Base-by-base conservation (phyloP, 2,888 invertebrate genomes). In the Hipparchia semele region DNA sequence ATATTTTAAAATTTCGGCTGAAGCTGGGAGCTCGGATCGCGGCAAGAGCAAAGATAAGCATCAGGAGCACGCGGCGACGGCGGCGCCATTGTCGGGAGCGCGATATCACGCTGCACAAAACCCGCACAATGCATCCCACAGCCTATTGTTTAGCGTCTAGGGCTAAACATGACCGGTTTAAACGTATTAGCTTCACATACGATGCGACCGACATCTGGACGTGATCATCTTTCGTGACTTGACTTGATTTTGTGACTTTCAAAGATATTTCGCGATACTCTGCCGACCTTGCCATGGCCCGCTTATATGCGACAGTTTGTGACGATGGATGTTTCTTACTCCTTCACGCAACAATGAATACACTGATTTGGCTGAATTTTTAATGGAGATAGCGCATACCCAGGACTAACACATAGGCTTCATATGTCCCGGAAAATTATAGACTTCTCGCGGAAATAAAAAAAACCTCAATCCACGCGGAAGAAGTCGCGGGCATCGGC, bases 61-160 rank as follows among this genome's bases (percentile, higher is more conserved):
- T 78, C 71, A 72, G 49, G 69, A 76, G 79, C 79, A 79, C 76
- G 77, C 78, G 75, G 79, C 79, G 74, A 75, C 76, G 80, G 80
- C 80, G 77, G 77, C 79, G 76, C 83, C 82, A 83, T 87, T 85
- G 85, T 87, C 80, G 83, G 79, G 85, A 79, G 82, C 83, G 82
- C 84, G 87, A 87, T 90, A 87, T 84, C 84, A 81, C 81, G 82
- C 81, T 83, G 86, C 87, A 90, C 88, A 91, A 91, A 89, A 89
- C 87, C 87, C 82, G 86, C 85, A 91, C 90, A 90, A 87, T 90
- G 86, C 85, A 83, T 80, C 79, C 76, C 79, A 51, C 81, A 80
- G 82, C 79, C 87, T 81, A 90, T 92, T 92, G 91, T 92, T 87
- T 86, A 86, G 82, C 84, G 84, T 87, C 86, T 90, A 85, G 83